Percentiles rank a stretch among this genome's conserved stretches.
These are phyloP conservation scores for Streblospio benedicti DNA, from an alignment of 1,140 invertebrate genomes.

Conservation along the genomic window DNA sequence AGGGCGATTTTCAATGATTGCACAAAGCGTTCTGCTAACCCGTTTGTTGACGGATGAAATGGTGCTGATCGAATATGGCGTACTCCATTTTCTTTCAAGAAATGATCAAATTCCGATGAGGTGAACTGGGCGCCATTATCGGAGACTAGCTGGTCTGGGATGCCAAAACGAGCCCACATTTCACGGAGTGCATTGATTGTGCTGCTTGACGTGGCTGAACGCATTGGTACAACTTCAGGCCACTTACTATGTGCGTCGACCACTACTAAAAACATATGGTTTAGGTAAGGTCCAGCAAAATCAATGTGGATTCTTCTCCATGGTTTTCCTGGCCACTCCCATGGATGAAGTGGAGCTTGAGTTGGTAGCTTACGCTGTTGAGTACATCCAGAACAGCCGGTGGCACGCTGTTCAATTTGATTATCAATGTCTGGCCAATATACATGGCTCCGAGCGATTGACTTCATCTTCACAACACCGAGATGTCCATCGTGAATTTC, in stretches of 20 bases:
- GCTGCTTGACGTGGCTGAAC: constrained; percentile 14
- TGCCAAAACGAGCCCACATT: constrained; percentile 39
- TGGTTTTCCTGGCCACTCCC: constrained; percentile 36
- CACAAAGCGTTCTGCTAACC: constrained; percentile 18
- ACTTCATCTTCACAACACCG: constrained; percentile 53
- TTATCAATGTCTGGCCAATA: constrained; percentile 51
- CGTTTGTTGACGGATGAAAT: constrained; percentile 30
- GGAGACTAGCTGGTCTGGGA: constrained; percentile 32
- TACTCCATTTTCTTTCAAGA: constrained; percentile 21
- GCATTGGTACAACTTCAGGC: constrained; percentile 10
- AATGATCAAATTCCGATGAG: constrained; percentile 23
- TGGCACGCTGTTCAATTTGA: constrained; percentile 44
- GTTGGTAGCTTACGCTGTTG: constrained; percentile 23
- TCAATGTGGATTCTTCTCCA: constrained; percentile 36
- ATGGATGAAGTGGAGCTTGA: constrained; percentile 24
- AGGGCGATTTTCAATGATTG: constrained; percentile 15
- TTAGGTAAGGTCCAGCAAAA: constrained; percentile 42
- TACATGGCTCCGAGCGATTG: constrained; percentile 47
- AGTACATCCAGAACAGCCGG: constrained; percentile 47
- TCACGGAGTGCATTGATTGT: constrained; percentile 23
- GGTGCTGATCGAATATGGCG: constrained; percentile 20
- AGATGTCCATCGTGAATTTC: constrained; percentile 49
- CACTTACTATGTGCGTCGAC: constrained; percentile 50
- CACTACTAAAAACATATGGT: constrained; percentile 42
- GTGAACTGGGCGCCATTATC: constrained; percentile 33